These are phyloP conservation scores for Brachionus calyciflorus DNA, from an alignment of 1,140 invertebrate genomes.

Conservation along the genomic window DNA sequence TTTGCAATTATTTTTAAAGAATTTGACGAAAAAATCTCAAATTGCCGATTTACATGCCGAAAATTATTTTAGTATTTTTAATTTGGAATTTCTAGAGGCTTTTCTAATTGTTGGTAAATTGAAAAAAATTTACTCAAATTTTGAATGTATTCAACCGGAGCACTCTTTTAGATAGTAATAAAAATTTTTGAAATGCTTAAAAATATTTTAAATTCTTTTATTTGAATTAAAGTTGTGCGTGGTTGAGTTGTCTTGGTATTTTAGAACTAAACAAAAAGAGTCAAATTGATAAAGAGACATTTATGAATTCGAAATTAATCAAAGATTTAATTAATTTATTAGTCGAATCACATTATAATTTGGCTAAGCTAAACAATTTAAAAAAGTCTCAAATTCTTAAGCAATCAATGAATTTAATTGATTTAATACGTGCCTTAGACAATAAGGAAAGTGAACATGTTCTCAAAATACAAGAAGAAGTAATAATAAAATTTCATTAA, in stretches of 20 bases:
- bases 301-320: not conserved
- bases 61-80: conserved; percentile 31
- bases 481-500: not conserved
- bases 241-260: conserved; percentile 6
- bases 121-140: not conserved
- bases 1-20: not conserved
- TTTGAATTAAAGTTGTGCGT: conserved; percentile 15
- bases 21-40: not conserved
- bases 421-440: not conserved
- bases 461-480: conserved; percentile 21
- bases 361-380: not conserved
- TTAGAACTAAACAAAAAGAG: conserved; percentile 25
- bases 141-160: conserved; percentile 1
- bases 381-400: not conserved
- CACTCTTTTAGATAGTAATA: conserved; percentile 41
- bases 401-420: not conserved
- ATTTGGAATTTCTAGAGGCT: conserved; percentile 27
- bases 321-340: not conserved
- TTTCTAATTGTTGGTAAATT: conserved; percentile 37
- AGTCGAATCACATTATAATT: conserved; percentile 22
- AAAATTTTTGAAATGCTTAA: not conserved
- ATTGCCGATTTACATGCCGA: not conserved
- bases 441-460: not conserved
- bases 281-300: not conserved
- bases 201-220: not conserved